Percentiles rank a stretch among this genome's conserved stretches.
phyloP scores from a whole-genome alignment of 1,140 invertebrate species.

The Monomorium pharaonis region DNA sequence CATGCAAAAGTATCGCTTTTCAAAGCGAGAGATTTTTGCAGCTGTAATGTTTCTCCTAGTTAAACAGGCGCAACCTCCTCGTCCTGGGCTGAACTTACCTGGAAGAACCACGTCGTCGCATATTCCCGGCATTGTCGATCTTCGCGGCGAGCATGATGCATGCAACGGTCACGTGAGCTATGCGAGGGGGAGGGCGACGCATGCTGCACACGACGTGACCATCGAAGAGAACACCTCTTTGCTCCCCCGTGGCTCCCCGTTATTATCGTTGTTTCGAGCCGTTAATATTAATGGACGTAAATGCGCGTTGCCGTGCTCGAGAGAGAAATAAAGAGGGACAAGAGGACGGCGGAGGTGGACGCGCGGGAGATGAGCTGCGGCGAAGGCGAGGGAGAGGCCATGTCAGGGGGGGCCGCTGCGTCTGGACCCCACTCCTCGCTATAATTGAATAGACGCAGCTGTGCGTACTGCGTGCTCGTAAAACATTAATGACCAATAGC shows the following conservation, averaged over 20 bases:
- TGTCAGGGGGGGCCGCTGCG: conserved; percentile 8
- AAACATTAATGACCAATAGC: conserved; percentile 78
- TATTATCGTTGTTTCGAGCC: conserved; percentile 79
- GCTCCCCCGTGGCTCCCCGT: conserved; percentile 68
- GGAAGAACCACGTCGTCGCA: conserved; percentile 35
- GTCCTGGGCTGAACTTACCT: conserved; percentile 25
- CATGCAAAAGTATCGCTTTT: not conserved
- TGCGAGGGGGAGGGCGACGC: not conserved
- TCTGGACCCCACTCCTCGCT: conserved; percentile 56
- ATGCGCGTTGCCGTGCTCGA: conserved; percentile 62
- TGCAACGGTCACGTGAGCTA: conserved; percentile 48
- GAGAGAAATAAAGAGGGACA: conserved; percentile 47
- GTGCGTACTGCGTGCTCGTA: conserved; percentile 76
- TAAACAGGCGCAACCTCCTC: not conserved
- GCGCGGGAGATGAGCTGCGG: conserved; percentile 48
- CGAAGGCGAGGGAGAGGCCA: conserved; percentile 31
- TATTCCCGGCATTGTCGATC: conserved; percentile 39
- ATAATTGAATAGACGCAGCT: conserved; percentile 80
- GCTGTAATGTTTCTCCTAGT: not conserved
- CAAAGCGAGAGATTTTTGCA: not conserved
- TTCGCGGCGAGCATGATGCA: conserved; percentile 29
- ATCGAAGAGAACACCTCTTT: conserved; percentile 70
- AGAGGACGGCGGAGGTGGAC: conserved; percentile 16
- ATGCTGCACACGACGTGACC: conserved; percentile 48
- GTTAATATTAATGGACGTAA: conserved; percentile 82